Base-by-base conservation (phyloP, 2,113 vertebrate genomes). In the Hoplias malabaricus region DNA sequence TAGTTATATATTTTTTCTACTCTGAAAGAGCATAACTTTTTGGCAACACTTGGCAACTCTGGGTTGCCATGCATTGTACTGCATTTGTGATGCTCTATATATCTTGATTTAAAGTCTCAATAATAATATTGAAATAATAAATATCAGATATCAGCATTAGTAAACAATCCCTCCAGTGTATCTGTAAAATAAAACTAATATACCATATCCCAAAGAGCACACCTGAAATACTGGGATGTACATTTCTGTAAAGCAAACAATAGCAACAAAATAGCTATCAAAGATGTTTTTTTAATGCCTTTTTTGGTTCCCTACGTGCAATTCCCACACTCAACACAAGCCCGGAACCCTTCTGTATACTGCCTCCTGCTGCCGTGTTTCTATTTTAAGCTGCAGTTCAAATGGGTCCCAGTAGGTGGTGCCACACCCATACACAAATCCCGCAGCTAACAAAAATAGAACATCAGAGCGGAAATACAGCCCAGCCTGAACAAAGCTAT, bases 331-430 rank as follows among this genome's bases (percentile, higher is more conserved):
- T 19, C 1, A 13, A 14, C 29, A 21, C 10, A 27, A n/a, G 25
- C 13, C n/a, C n/a, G n/a, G n/a, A n/a, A 31, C 2, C 31, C 57
- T 23, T 53, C n/a, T 53, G n/a, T 40, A n/a, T 33, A 29, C 0
- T 2, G 16, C 69, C 25, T 31, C 38, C 19, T 61, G 21, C 33
- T 38, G 8, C n/a, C 36, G 57, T 7, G 6, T 23, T 11, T 33
- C 31, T n/a, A 36, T 63, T n/a, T 34, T 59, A 4, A 62, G 21
- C 7, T 62, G 80, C 66, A 66, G 62, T 46, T 76, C 76, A 82
- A 79, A 31, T 79, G 46, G 80, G 21, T 12, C 73, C 89, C 90
- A 90, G 86, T 62, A 90, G 90, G 84, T 88, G 90, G 88, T 83
- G 84, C 66, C 40, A 88, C 67, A 65, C 73, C 19, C 61, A 19